Base-by-base conservation (phyloP, 2,888 invertebrate species). In the Melanargia galathea region DNA sequence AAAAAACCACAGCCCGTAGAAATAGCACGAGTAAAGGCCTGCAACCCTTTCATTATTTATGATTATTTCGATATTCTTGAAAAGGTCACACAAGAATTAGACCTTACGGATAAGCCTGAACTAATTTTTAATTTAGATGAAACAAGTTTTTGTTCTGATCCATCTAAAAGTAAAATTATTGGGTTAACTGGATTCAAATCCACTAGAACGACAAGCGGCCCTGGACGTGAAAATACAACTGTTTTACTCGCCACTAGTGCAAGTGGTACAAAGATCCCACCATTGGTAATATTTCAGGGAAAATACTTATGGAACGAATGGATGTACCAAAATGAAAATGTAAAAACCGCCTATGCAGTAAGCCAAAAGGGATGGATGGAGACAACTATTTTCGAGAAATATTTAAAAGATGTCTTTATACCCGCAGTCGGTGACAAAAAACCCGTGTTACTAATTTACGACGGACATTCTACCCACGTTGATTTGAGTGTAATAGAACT, bases 351-450 rank as follows among this genome's bases (percentile, higher is more conserved):
- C 18, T 76, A 76, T 69, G 73, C 75, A 7, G 80, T 81, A 1
- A 80, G 77, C 48, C 64, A 22, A 16, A 76, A 72, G 13, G 79
- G 82, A 0, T 78, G 76, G 78, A 79, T 75, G 74, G 76, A 75
- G 20, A 72, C 70, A 26, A 68, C 70, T 16, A 76, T 78, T 8
- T 82, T 80, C 60, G 58, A 66, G 16, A 77, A 76, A 63, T 81
- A 78, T 59, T 64, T 80, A 43, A 48, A 66, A 71, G 76, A 75
- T 62, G 58, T 71, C 52, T 18, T 80, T 2, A 72, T 79, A 26
- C 76, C 74, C 52, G 59, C 6, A 54, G 24, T 75, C 0, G 76
- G 77, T 8, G 60, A 71, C 48, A 73, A 77, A 51, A 43, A 76
- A 26, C 79, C 78, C 13, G 72, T 75, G 1, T 64, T 79, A 10